Percentiles rank a stretch among this genome's conserved stretches.
These are phyloP conservation scores for Hafferia zeledoni DNA, from an alignment of 2,797 vertebrate genomes.

Conservation along the genomic window DNA sequence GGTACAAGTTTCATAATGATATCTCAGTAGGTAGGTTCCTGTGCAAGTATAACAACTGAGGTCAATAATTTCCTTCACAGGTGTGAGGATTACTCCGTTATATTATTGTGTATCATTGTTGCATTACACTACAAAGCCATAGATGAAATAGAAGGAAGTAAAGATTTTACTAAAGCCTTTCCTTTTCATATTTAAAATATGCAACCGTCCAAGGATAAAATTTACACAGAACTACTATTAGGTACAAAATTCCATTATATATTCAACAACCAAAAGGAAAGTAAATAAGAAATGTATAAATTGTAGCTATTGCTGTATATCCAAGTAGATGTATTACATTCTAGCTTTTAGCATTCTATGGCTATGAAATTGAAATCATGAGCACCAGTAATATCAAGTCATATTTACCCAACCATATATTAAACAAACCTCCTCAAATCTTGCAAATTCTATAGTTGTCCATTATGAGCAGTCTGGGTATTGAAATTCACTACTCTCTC, in stretches of 20 bases:
- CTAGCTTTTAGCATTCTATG: background rate
- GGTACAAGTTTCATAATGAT: background rate
- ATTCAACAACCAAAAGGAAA: background rate
- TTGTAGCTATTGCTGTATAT: background rate
- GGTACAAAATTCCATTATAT: background rate
- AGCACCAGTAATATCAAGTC: background rate
- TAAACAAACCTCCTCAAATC: background rate
- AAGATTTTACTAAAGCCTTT: background rate
- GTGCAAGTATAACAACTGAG: background rate
- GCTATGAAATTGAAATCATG: background rate
- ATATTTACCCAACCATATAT: background rate
- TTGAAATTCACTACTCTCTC: background rate
- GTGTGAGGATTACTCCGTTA: background rate
- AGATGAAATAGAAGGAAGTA: background rate
- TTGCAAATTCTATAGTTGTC: background rate
- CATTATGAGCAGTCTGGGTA: background rate
- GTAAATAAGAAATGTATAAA: background rate
- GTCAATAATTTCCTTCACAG: background rate
- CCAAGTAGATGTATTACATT: background rate
- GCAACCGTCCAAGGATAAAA: background rate
- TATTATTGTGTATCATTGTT: background rate
- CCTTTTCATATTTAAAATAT: background rate
- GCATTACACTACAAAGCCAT: background rate
- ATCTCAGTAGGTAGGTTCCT: background rate
- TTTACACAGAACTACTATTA: background rate